Base-by-base conservation (phyloP, 2,113 vertebrate species). In the Malurus alboscapulatus region DNA sequence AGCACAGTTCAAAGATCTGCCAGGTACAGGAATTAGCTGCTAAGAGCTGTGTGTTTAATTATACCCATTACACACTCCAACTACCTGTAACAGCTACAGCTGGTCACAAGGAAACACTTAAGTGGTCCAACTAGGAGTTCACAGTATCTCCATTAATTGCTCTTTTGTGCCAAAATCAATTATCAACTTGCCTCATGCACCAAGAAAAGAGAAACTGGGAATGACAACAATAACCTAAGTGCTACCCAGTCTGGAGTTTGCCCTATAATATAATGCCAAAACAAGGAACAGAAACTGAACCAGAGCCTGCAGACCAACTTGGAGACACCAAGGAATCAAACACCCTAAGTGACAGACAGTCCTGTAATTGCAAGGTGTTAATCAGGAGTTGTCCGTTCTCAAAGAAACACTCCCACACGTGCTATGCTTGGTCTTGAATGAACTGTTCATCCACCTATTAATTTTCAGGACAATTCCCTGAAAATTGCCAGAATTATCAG, bases 1-100 rank as follows among this genome's bases (percentile, higher is more conserved):
- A 69, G 10, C 54, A 81, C 22, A 47, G 29, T 75, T 55, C 45
- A 48, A 82, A 73, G 47, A 59, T 63, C 68, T 78, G 45, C 21
- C 45, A 62, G 38, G 50, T 78, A 77, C 7, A 81, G 55, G 79
- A 94, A 87, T 86, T 17, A 90, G 22, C 57, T 45, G 25, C 72
- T 87, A 86, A 59, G 55, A 65, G 66, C 7, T 57, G 24, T 20
- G 19, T 67, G 19, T 76, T 94, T 93, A 96, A 94, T 95, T 88
- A 59, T 26, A 91, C 25, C 32, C 68, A 83, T 84, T 84, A 95
- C 71, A 89, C 40, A 26, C 29, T 63, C 18, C 81, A 77, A 34
- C 71, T 91, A 86, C 57, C 38, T 62, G 66, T 87, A 87, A 94
- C 20, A 16, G 44, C 78, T 68, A 88, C 44, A 81, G 26, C 36